Conservation (phyloP, 2,888 invertebrate species). For the Polydrusus pterygomalis region DNA sequence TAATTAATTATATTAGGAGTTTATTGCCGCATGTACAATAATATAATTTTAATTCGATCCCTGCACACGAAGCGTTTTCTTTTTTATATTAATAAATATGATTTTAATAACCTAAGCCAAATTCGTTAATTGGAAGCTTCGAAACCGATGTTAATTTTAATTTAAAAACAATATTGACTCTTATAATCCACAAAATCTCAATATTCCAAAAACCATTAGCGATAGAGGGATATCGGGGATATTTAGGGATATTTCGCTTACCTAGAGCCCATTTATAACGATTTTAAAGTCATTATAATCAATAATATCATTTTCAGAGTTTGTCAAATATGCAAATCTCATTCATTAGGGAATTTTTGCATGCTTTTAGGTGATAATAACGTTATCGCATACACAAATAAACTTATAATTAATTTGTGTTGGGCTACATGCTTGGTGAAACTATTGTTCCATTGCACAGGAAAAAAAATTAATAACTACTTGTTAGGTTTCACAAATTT, state of each 20-base stretch:
- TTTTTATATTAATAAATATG: background rate
- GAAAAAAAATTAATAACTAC: too few species aligned
- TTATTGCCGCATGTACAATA: too few species aligned
- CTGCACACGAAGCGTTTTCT: too few species aligned
- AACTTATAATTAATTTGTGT: too few species aligned
- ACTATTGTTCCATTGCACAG: too few species aligned
- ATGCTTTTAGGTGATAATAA: background rate
- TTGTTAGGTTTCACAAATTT: too few species aligned
- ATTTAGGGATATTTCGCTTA: conserved; percentile 39
- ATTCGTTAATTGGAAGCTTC: background rate
- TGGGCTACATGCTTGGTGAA: too few species aligned
- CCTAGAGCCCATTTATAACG: conserved; percentile 42
- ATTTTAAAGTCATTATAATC: conserved; percentile 50
- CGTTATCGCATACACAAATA: background rate
- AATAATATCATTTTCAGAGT: conserved; percentile 48
- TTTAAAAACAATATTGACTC: conserved; percentile 20
- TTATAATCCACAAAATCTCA: conserved; percentile 37
- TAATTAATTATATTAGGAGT: too few species aligned
- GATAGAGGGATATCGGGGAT: conserved; percentile 22
- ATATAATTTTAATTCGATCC: too few species aligned
- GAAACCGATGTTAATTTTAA: conserved; percentile 18
- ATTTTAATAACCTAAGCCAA: background rate
- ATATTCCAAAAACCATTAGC: conserved; percentile 36
- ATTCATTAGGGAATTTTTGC: conserved; percentile 27
- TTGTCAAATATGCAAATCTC: conserved; percentile 48